Evolutionary conservation across 2,797 vertebrate species (phyloP).

Genomic region (Bucorvus abyssinicus): DNA sequence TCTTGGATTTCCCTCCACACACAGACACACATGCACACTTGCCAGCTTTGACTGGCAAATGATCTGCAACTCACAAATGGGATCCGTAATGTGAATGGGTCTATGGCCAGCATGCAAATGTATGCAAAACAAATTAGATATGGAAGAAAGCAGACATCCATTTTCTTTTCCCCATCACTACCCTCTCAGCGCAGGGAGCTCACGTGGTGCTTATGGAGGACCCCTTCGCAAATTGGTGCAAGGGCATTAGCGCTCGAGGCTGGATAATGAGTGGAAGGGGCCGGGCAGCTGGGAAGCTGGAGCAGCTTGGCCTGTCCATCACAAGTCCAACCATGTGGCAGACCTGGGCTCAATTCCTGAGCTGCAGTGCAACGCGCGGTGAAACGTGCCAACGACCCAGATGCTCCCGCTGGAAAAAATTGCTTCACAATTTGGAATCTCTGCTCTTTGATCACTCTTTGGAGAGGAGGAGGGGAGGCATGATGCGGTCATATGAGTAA

Average conservation of each 20-base stretch:
- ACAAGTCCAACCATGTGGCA: constrained; percentile 68
- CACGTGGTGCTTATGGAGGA: not conserved
- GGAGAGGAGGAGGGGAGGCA: constrained; percentile 67
- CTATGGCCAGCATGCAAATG: constrained; percentile 56
- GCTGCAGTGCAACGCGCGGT: not conserved
- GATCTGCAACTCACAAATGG: constrained; percentile 1
- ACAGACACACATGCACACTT: not conserved
- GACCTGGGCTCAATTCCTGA: constrained; percentile 61
- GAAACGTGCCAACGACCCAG: constrained; percentile 70
- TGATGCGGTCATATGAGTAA: constrained; percentile 48
- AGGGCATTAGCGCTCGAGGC: constrained; percentile 14
- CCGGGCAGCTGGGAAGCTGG: constrained; percentile 62
- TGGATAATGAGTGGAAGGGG: not conserved
- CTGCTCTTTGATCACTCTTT: constrained; percentile 71
- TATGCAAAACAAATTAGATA: constrained; percentile 36
- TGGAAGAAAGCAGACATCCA: constrained; percentile 5
- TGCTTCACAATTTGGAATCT: constrained; percentile 76
- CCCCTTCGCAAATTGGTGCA: not conserved
- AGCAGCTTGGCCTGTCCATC: constrained; percentile 55
- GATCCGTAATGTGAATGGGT: not conserved
- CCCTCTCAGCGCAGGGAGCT: not conserved
- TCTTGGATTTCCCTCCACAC: not conserved
- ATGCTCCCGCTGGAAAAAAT: constrained; percentile 78
- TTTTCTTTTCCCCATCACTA: not conserved
- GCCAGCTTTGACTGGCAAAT: constrained; percentile 29